Evolutionary conservation across 2,797 vertebrate genomes (phyloP), one percentile per base, ranked within the genome.

Genomic region (Eurystomus glaucurus): DNA sequence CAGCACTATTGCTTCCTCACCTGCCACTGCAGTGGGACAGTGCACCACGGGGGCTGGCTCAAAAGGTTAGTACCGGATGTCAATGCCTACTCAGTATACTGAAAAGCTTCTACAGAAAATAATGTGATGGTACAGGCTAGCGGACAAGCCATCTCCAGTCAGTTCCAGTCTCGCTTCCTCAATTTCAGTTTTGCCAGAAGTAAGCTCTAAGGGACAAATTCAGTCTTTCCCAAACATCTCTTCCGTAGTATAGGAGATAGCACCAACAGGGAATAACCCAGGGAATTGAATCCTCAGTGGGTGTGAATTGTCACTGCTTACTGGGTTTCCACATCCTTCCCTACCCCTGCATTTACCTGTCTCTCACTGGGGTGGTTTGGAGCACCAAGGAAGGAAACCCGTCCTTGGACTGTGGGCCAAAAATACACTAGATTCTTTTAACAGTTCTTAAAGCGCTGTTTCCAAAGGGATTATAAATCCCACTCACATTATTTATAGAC

Each of bases 381-480:
- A 95, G 65, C 58, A 78, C 45, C 33, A 62, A 48, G 60, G 48
- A 75, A 76, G 26, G 25, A 95, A 95, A 85, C 72, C 26, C 65
- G 48, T n/a, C 60, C 71, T 91, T 80, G 75, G n/a, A 58, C 45
- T 33, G 35, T 45, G 45, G 80, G 57, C 37, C 64, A 93, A 83
- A 95, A 94, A 64, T 50, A 65, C 45, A 68, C 2, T 1, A 31
- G 85, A 88, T 88, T 85, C 79, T 76, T 60, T 85, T 43, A 88
- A 22, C 19, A 13, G 20, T 57, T 75, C 85, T 70, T 86, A 88
- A 68, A 78, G 46, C 57, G 46, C 22, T 57, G 23, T 57, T 88
- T 76, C 77, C 37, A 89, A 92, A 77, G 70, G 60, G 41, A 52
- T 68, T 48, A 71, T 20, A 89, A 91, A 90, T 86, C 52, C 45